Conservation (phyloP, 2,113 vertebrate species). For the Dromas ardeola region DNA sequence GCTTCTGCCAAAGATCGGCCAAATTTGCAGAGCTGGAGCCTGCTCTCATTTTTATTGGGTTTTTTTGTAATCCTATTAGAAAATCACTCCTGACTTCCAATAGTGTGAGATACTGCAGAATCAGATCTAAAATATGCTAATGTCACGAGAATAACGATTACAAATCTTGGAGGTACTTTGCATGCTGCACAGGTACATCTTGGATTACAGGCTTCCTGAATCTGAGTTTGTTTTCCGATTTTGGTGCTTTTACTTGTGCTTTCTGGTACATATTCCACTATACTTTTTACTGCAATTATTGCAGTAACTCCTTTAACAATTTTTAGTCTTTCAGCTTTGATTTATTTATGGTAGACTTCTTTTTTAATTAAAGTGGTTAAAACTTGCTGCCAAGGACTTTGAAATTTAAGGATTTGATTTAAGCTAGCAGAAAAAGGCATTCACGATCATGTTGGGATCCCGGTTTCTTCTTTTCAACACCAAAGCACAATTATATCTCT, state of each 20-base stretch:
- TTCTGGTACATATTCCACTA: background rate
- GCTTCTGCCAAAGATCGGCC: background rate
- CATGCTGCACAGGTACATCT: background rate
- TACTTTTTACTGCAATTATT: background rate
- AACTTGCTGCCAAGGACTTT: slow-evolving; percentile 51
- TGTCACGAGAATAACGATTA: background rate
- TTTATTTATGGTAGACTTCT: slow-evolving; percentile 26
- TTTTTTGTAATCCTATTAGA: background rate
- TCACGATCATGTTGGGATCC: slow-evolving; percentile 12
- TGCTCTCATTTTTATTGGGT: background rate
- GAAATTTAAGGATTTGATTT: slow-evolving; percentile 57
- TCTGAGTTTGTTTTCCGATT: slow-evolving; percentile 21
- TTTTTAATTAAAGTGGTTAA: slow-evolving; percentile 58
- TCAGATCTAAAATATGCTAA: slow-evolving; percentile 2
- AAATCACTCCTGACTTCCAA: background rate
- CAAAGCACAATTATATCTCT: slow-evolving; percentile 15
- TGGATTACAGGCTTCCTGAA: background rate
- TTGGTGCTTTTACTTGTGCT: background rate
- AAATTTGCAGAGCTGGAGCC: background rate
- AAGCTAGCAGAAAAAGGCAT: slow-evolving; percentile 36
- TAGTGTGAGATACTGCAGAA: background rate
- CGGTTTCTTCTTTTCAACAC: slow-evolving; percentile 26
- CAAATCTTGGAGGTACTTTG: background rate
- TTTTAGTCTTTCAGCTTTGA: background rate
- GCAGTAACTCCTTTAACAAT: background rate